These are phyloP conservation scores for Chunga burmeisteri DNA, from an alignment of 2,113 vertebrate genomes.

Conservation along the genomic window DNA sequence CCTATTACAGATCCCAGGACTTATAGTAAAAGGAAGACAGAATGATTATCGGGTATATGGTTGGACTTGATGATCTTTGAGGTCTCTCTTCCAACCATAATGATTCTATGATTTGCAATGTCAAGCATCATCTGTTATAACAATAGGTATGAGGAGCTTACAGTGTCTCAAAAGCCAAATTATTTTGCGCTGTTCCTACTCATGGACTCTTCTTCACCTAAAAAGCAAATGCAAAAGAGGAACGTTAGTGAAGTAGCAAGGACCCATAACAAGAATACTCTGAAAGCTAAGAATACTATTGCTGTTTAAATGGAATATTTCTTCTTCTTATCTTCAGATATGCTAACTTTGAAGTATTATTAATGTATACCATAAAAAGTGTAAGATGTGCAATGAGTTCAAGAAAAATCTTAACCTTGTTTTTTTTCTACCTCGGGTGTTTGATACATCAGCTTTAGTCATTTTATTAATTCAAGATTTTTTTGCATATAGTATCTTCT, in stretches of 20 bases:
- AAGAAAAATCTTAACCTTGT: conserved; percentile 12
- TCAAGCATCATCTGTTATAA: background rate
- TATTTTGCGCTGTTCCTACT: background rate
- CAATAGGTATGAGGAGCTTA: background rate
- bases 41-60: background rate
- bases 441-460: background rate
- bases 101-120: background rate
- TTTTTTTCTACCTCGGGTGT: background rate
- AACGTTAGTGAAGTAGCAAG: background rate
- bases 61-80: no score
- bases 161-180: background rate
- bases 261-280: background rate
- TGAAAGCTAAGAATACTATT: background rate
- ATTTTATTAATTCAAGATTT: background rate
- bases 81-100: no score
- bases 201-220: background rate
- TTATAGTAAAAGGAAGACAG: background rate
- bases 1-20: background rate
- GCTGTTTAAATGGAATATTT: background rate
- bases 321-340: background rate
- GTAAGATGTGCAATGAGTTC: background rate
- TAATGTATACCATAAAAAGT: background rate
- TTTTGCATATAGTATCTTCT: background rate
- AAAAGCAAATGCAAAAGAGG: background rate
- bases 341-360: background rate